Base-by-base conservation (phyloP, 2,888 invertebrate species). In the Glaucopsyche alexis region DNA sequence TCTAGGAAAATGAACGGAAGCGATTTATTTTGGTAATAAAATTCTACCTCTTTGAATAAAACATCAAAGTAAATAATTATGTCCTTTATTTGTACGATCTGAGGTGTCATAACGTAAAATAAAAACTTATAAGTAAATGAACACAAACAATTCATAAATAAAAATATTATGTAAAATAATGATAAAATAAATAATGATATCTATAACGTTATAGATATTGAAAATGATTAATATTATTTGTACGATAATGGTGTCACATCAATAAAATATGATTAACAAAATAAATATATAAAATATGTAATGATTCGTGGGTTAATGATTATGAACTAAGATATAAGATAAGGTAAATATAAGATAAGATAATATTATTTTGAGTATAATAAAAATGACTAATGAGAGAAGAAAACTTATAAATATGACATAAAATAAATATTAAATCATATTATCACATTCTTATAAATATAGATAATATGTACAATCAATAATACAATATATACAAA, bases 61-160 rank as follows among this genome's bases (percentile, higher is more conserved):
- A 69, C 69, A 16, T 19, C 45, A 47, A 73, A 42, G 55, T 47
- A 29, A 75, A 74, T 71, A 72, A 50, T 71, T 72, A 74, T 73
- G 88, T 88, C 88, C 90, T 91, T 90, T 91, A 91, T 91, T 91
- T 90, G 91, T 90, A 91, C 88, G 90, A 86, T 83, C 73, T 73
- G 67, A 74, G 73, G 71, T 73, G 65, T 74, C 38, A 50, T 76
- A 60, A 38, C 60, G 78, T 74, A 74, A 75, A 50, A 77, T 72
- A 77, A 73, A 77, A 72, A 77, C 73, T 73, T 69, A 77, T 71
- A 76, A 72, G 73, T 47, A 76, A 52, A 73, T 72, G 70, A 73
- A 74, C 66, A 74, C 70, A 75, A 64, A 72, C 74, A 71, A 71
- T 50, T 74, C 47, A 75, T 72, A 75, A 42, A 74, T 76, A 72